Base-by-base conservation (phyloP, 2,113 vertebrate genomes). In the Dipodomys merriami region DNA sequence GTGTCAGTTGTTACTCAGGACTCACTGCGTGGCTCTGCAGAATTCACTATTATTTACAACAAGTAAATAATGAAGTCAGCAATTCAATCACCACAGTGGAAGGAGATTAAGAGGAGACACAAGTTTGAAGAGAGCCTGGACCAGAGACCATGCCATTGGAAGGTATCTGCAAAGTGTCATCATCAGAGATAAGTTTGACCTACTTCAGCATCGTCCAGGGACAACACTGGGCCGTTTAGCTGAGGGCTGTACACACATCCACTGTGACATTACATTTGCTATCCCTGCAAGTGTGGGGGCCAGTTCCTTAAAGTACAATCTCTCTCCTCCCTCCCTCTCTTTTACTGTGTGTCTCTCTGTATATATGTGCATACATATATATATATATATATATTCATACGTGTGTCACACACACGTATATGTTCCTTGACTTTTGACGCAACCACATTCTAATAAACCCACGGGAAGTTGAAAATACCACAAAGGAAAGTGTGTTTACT, bases 131-230 rank as follows among this genome's bases (percentile, higher is more conserved):
- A 27, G 5, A 69, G 6, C 2, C 33, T 67, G 33, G 62, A 19
- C 0, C 25, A 44, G n/a, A 0, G 1, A 11, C 7, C n/a, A 25
- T 22, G 5, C 0, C 62, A 25, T 29, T 19, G 64, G 33, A 68
- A 68, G 62, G 29, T 39, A 60, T 44, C 44, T n/a, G 74, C 62
- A 64, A 30, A 11, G 8, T 11, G 11, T 39, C 6, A 30, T 3
- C 3, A 30, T 16, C 23, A 33, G 29, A 84, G 33, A 4, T 35
- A 64, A 39, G 44, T 44, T 23, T 71, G 19, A 2, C 46, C 6
- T 20, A 16, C 18, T 76, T 69, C 25, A 0, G 16, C 77, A 25
- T 44, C 27, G 46, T 69, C 29, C 5, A 22, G 22, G 12, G 11
- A 76, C 53, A 57, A 20, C 1, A 3, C 1, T 35, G 8, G 16